These are phyloP conservation scores for Pseudanteris insignis DNA, from an alignment of 2,888 invertebrate species.

Conservation along the genomic window DNA sequence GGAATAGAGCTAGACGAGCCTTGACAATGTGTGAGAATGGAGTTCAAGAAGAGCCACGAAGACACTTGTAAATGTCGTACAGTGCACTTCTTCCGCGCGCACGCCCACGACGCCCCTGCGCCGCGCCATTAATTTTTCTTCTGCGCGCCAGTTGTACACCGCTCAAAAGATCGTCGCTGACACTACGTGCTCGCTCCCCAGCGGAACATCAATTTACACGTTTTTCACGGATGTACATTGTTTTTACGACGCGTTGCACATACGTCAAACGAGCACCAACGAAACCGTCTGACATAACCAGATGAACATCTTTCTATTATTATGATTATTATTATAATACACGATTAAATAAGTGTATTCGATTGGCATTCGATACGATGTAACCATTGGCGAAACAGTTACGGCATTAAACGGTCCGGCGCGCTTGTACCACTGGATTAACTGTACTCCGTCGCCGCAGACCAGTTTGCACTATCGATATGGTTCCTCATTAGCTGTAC, in stretches of 20 bases:
- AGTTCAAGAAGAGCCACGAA: conserved; percentile 46
- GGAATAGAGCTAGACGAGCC: conserved; percentile 48
- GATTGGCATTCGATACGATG: too few species aligned
- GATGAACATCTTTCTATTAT: too few species aligned
- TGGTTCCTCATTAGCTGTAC: too few species aligned
- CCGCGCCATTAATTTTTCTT: conserved; percentile 50
- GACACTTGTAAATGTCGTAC: conserved; percentile 54
- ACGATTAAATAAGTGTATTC: too few species aligned
- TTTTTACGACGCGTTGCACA: not conserved
- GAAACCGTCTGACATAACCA: not conserved
- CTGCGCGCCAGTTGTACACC: conserved; percentile 11
- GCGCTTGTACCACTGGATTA: too few species aligned
- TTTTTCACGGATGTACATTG: not conserved
- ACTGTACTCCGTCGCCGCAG: too few species aligned
- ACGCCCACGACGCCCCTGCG: conserved; percentile 41
- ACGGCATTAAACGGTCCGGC: too few species aligned
- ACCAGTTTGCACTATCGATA: too few species aligned
- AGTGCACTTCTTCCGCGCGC: conserved; percentile 49
- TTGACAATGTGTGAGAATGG: conserved; percentile 52
- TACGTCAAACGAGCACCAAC: too few species aligned
- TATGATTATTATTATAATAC: too few species aligned
- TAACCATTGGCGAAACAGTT: too few species aligned
- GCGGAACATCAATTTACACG: not conserved
- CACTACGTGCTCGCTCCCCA: conserved; percentile 14
- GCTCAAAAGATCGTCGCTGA: conserved; percentile 19